These are phyloP conservation scores for Netelia fuscicornis DNA, from an alignment of 2,888 invertebrate species.

Conservation along the genomic window DNA sequence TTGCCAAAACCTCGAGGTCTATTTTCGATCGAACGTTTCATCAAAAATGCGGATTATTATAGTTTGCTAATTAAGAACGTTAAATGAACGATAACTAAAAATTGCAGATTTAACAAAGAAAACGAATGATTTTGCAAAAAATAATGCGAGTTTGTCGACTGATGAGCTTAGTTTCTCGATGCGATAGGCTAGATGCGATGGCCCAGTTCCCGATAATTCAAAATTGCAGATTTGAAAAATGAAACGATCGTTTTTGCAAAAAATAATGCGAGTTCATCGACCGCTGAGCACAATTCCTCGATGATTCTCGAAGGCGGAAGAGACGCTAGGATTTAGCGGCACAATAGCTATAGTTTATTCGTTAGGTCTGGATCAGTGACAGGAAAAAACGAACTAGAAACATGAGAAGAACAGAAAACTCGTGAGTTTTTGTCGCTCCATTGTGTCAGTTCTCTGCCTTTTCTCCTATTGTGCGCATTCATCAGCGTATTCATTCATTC, in stretches of 20 bases:
- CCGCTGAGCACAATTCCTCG: conserved; percentile 57
- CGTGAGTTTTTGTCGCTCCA: conserved; percentile 69
- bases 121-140: conserved; percentile 61
- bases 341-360: conserved; percentile 57
- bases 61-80: too few species aligned
- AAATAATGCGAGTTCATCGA: conserved; percentile 76
- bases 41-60: too few species aligned
- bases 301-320: conserved; percentile 2
- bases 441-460: conserved; percentile 70
- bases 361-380: conserved; percentile 50
- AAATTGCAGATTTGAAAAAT: neutral
- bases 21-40: too few species aligned
- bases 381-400: conserved; percentile 50
- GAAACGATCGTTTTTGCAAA: conserved; percentile 56
- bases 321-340: neutral
- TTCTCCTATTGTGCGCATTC: conserved; percentile 83
- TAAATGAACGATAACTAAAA: neutral
- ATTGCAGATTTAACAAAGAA: conserved; percentile 12
- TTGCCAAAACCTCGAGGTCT: too few species aligned
- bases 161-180: conserved; percentile 39
- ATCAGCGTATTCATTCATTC: conserved; percentile 84
- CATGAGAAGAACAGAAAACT: conserved; percentile 33
- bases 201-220: too few species aligned
- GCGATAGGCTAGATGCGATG: neutral
- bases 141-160: conserved; percentile 76